Evolutionary conservation across 2,113 vertebrate genomes (phyloP).

Genomic region (Myiozetetes cayanensis): DNA sequence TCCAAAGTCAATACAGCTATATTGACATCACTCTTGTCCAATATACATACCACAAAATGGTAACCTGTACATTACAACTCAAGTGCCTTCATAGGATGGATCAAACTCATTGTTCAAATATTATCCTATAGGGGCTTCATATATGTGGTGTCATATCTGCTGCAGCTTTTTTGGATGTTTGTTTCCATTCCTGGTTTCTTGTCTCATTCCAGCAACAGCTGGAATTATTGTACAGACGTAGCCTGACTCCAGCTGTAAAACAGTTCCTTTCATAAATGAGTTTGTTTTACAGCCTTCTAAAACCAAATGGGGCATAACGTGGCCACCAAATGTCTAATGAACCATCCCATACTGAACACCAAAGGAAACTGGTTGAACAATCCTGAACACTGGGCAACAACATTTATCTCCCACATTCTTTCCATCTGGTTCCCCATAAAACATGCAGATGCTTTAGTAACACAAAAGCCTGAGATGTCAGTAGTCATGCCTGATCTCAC

Average conservation of each 20-base stretch:
- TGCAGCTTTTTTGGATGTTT: not conserved
- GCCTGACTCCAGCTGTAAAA: not conserved
- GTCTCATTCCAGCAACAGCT: conserved; percentile 3
- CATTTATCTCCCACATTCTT: not conserved
- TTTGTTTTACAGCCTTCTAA: conserved; percentile 32
- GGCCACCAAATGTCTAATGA: conserved; percentile 10
- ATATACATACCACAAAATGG: not conserved
- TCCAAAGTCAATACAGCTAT: not conserved
- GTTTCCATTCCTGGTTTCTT: not conserved
- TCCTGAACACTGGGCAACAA: not conserved
- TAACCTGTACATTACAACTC: not conserved
- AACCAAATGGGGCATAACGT: not conserved
- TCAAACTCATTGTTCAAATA: not conserved
- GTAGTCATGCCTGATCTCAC: not conserved
- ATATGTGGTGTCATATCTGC: not conserved
- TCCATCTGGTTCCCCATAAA: not conserved
- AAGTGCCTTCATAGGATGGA: not conserved
- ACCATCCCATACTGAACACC: not conserved
- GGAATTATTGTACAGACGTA: conserved; percentile 3
- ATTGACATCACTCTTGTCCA: not conserved
- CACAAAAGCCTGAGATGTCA: not conserved
- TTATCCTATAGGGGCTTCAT: not conserved
- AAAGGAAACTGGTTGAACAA: not conserved
- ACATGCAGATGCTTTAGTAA: not conserved
- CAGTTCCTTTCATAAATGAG: not conserved